Percentiles rank a stretch among this genome's conserved stretches.
Evolutionary conservation across 2,888 invertebrate genomes (phyloP).

Genomic region (Cartodere bifasciata): DNA sequence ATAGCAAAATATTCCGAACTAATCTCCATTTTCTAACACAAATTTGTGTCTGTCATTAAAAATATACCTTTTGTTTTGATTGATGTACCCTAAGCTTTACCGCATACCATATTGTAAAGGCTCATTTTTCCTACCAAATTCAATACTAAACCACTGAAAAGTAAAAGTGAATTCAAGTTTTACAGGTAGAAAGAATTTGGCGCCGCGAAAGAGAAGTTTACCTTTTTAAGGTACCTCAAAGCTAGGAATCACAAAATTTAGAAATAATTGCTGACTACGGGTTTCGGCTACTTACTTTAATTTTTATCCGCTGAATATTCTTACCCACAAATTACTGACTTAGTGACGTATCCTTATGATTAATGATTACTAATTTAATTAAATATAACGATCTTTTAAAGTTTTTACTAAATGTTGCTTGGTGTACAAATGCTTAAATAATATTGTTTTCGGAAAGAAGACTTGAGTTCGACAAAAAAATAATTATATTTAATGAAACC

Average conservation of each 20-base stretch:
- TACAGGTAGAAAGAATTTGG: slow-evolving; percentile 25
- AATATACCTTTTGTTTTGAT: slow-evolving; percentile 31
- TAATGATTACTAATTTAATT: too few relatives aligned
- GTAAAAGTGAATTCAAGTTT: slow-evolving; percentile 4
- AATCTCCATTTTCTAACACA: slow-evolving; percentile 25
- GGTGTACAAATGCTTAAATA: too few relatives aligned
- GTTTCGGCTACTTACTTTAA: slow-evolving; percentile 25
- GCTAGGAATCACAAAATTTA: slow-evolving; percentile 20
- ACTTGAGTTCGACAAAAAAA: too few relatives aligned
- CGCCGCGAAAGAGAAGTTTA: slow-evolving; percentile 22
- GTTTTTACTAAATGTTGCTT: too few relatives aligned
- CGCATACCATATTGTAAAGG: too few relatives aligned
- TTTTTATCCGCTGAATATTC: slow-evolving; percentile 22
- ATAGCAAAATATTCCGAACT: slow-evolving; percentile 1
- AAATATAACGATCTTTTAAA: too few relatives aligned
- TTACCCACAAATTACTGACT: slow-evolving; percentile 28
- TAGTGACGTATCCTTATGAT: slow-evolving; percentile 27
- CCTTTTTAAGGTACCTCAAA: slow-evolving; percentile 17
- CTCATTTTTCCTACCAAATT: too few relatives aligned
- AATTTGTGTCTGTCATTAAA: slow-evolving; percentile 31
- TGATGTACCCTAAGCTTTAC: slow-evolving; percentile 30
- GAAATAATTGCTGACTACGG: slow-evolving; percentile 19
- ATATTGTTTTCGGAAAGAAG: too few relatives aligned
- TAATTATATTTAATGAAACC: too few relatives aligned
- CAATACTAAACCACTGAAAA: too few relatives aligned